These are phyloP conservation scores for Rhinogobius similis DNA, from an alignment of 2,113 vertebrate genomes.

Conservation along the genomic window DNA sequence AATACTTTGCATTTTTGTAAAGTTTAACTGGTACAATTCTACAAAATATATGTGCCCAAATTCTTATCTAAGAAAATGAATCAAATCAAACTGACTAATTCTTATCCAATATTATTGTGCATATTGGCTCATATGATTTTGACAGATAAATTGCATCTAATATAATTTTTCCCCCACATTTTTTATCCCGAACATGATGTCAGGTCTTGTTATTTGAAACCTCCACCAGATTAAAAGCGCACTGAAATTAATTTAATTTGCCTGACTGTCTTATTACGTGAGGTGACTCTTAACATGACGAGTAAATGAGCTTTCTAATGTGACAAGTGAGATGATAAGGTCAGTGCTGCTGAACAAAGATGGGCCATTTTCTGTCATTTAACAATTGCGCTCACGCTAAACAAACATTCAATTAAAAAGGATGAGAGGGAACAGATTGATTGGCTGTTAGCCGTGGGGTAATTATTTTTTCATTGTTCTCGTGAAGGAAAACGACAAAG, in stretches of 20 bases:
- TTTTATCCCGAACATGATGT: constrained; percentile 30
- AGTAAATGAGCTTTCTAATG: constrained; percentile 59
- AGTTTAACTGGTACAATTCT: too few species aligned
- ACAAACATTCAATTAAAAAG: constrained; percentile 61
- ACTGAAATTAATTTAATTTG: constrained; percentile 61
- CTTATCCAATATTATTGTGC: not conserved
- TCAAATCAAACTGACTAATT: not conserved
- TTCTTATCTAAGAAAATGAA: not conserved
- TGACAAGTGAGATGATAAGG: constrained; percentile 70
- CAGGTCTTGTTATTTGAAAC: constrained; percentile 44
- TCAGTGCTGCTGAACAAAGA: constrained; percentile 61
- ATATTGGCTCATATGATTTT: not conserved
- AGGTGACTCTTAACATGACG: constrained; percentile 57
- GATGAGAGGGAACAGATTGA: constrained; percentile 51
- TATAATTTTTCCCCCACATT: not conserved
- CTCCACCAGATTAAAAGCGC: constrained; percentile 54
- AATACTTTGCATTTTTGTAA: too few species aligned
- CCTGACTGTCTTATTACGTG: constrained; percentile 51
- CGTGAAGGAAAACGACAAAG: constrained; percentile 20
- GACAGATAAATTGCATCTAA: not conserved
- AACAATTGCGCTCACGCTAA: constrained; percentile 54
- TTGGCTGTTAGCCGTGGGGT: constrained; percentile 45
- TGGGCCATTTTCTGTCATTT: constrained; percentile 41
- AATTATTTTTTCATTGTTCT: constrained; percentile 51
- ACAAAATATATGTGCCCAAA: not conserved